Evolutionary conservation across 2,888 invertebrate genomes (phyloP).

Genomic region (Rambutsinella grinnellia): DNA sequence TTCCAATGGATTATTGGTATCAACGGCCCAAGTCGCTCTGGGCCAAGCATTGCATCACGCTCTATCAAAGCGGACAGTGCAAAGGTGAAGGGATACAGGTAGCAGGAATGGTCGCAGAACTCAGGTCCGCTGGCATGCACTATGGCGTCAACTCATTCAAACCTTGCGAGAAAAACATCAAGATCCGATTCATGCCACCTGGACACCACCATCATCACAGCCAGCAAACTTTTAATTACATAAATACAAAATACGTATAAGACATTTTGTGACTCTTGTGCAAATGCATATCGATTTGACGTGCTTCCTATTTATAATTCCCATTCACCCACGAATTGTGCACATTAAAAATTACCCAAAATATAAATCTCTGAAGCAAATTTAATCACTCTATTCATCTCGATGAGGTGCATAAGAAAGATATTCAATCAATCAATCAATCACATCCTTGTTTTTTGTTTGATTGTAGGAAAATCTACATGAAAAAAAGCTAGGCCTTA

Average conservation of each 20-base stretch:
- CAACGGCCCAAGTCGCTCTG: constrained; percentile 38
- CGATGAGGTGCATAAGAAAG: too few relatives aligned
- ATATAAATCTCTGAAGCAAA: too few relatives aligned
- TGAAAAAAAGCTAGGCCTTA: too few relatives aligned
- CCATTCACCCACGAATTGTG: too few relatives aligned
- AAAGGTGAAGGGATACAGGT: constrained; percentile 44
- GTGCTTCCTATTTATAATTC: too few relatives aligned
- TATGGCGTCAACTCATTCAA: constrained; percentile 46
- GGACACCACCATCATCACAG: constrained; percentile 1
- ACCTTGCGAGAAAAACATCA: constrained; percentile 50
- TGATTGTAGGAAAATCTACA: too few relatives aligned
- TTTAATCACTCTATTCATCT: too few relatives aligned
- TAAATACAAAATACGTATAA: not conserved
- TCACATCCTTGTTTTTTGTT: too few relatives aligned
- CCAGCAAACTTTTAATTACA: constrained; percentile 9
- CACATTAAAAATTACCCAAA: too few relatives aligned
- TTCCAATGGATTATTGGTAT: constrained; percentile 46
- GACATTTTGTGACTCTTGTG: not conserved
- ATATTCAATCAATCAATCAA: too few relatives aligned
- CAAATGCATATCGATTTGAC: too few relatives aligned
- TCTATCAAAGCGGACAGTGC: constrained; percentile 49
- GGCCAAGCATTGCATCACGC: constrained; percentile 48
- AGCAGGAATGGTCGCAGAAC: constrained; percentile 44
- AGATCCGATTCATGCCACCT: constrained; percentile 25
- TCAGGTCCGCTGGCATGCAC: constrained; percentile 40